Evolutionary conservation across 2,113 vertebrate genomes (phyloP).

Genomic region (Rhinichthys klamathensis): DNA sequence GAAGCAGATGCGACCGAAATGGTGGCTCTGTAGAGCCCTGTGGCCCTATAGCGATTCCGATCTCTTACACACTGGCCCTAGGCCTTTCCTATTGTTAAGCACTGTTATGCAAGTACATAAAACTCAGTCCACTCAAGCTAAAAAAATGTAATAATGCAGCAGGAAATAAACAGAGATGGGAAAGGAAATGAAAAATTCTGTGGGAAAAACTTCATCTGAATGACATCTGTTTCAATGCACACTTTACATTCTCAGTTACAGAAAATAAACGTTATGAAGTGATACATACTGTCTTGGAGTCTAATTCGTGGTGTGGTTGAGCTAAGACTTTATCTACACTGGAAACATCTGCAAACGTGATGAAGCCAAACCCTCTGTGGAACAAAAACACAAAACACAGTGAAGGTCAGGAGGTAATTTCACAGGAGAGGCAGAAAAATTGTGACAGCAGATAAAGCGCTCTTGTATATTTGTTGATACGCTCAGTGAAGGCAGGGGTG

Average conservation of each 20-base stretch:
- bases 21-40: no score
- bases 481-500: not conserved
- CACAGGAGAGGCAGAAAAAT: conserved; percentile 7
- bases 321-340: conserved; percentile 93
- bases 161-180: conserved; percentile 18
- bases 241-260: conserved; percentile 56
- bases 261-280: conserved; percentile 47
- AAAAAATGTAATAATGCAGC: conserved; percentile 14
- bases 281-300: conserved; percentile 91
- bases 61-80: not conserved
- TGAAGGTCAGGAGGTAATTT: conserved; percentile 25
- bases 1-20: no score
- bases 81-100: not conserved
- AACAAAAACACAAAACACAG: conserved; percentile 55
- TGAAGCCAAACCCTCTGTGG: conserved; percentile 89
- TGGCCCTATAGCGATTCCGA: not conserved
- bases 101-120: conserved; percentile 15
- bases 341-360: conserved; percentile 88
- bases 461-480: not conserved
- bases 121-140: not conserved
- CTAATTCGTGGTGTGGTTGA: conserved; percentile 90
- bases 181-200: conserved; percentile 38
- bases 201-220: conserved; percentile 28
- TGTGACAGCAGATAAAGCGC: conserved; percentile 4
- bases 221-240: conserved; percentile 14